Evolutionary conservation across 1,140 invertebrate species (phyloP).

Genomic region (Drosophila malerkotliana): DNA sequence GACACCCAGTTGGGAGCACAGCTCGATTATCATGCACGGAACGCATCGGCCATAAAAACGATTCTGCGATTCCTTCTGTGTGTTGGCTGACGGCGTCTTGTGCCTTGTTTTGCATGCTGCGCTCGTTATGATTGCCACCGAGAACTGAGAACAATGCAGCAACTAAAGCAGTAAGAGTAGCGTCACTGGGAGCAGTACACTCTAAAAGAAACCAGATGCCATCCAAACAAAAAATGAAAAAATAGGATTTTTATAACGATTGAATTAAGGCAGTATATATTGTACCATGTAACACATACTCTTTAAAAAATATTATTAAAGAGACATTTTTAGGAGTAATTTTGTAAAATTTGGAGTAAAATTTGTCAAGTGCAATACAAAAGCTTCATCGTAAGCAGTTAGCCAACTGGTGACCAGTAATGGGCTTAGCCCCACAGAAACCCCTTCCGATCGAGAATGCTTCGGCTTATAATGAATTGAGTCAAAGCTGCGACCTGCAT

Average conservation of each 20-base stretch:
- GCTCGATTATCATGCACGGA: slow-evolving; percentile 68
- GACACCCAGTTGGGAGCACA: slow-evolving; percentile 29
- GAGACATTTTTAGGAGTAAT: no score
- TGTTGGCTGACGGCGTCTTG: slow-evolving; percentile 75
- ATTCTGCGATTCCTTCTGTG: slow-evolving; percentile 64
- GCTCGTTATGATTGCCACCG: slow-evolving; percentile 69
- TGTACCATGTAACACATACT: no score
- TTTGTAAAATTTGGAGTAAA: no score
- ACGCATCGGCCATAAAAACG: slow-evolving; percentile 72
- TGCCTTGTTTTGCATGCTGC: slow-evolving; percentile 75
- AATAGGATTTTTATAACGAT: no score
- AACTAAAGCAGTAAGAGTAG: background rate
- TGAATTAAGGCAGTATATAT: no score
- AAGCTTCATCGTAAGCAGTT: slow-evolving; percentile 35
- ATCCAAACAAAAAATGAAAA: background rate
- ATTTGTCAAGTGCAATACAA: slow-evolving; percentile 1
- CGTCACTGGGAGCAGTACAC: slow-evolving; percentile 26
- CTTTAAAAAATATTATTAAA: no score
- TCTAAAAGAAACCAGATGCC: background rate
- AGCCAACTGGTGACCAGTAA: slow-evolving; percentile 76
- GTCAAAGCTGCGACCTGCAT: slow-evolving; percentile 55
- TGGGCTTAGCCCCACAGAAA: slow-evolving; percentile 69
- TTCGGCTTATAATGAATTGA: slow-evolving; percentile 64
- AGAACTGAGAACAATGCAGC: slow-evolving; percentile 74
- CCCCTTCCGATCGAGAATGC: slow-evolving; percentile 41